These are phyloP conservation scores for Sinonovacula constricta DNA, from an alignment of 1,140 invertebrate species.

Conservation along the genomic window DNA sequence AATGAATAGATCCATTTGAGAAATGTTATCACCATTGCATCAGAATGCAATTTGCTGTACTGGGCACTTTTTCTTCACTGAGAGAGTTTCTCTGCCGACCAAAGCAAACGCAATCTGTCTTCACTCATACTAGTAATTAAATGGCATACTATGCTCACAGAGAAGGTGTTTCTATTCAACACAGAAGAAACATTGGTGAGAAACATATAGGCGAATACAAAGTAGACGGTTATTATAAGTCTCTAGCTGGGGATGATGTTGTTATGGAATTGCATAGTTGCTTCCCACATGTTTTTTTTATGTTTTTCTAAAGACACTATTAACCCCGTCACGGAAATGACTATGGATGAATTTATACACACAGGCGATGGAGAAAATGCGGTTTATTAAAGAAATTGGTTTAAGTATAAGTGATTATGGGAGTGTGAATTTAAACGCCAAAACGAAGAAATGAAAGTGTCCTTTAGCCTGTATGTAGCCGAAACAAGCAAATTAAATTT, in stretches of 20 bases:
- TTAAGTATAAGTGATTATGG: background rate
- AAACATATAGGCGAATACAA: conserved; percentile 9
- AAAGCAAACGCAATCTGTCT: background rate
- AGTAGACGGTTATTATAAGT: conserved; percentile 7
- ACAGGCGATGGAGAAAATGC: background rate
- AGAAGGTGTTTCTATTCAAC: conserved; percentile 3
- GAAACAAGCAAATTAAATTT: background rate
- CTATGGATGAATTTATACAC: conserved; percentile 33
- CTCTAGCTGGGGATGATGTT: background rate
- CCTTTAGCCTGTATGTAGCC: background rate
- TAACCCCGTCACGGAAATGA: background rate
- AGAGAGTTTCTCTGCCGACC: background rate
- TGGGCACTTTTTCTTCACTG: conserved; percentile 4
- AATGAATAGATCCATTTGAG: conserved; percentile 5
- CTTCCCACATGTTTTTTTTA: conserved; percentile 50
- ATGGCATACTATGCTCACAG: background rate
- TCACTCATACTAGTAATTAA: background rate
- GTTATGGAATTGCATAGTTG: conserved; percentile 52
- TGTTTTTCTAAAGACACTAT: conserved; percentile 25
- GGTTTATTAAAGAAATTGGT: background rate
- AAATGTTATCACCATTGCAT: conserved; percentile 18
- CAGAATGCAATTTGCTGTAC: conserved; percentile 5
- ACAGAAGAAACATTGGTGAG: conserved; percentile 23
- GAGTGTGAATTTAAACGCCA: background rate
- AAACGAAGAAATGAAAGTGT: background rate